Conservation (phyloP, 2,888 invertebrate genomes). For the Spicauda simplicius region DNA sequence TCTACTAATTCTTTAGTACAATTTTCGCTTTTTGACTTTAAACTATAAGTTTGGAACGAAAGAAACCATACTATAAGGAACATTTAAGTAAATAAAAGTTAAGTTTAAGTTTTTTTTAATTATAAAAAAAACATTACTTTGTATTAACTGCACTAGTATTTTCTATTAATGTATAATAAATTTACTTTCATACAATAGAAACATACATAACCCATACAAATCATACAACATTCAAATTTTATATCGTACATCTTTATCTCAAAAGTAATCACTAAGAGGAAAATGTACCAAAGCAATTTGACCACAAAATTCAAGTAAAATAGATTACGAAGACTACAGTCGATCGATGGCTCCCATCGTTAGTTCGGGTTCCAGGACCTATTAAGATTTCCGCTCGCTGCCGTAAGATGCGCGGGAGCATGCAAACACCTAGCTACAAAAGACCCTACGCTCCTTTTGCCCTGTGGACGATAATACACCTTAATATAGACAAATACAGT, state of each 20-base stretch:
- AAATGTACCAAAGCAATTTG: constrained; percentile 17
- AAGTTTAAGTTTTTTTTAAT: too few species aligned
- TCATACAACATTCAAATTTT: too few species aligned
- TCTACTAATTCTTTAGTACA: too few species aligned
- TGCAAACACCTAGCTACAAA: constrained; percentile 47
- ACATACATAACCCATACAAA: too few species aligned
- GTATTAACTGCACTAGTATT: too few species aligned
- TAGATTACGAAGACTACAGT: constrained; percentile 56
- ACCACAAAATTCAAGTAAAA: constrained; percentile 38
- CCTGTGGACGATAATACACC: constrained; percentile 44
- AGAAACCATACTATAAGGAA: too few species aligned
- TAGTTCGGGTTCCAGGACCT: constrained; percentile 80
- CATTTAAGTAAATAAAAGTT: too few species aligned
- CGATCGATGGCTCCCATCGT: constrained; percentile 80
- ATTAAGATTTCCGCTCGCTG: constrained; percentile 83
- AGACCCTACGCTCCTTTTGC: constrained; percentile 44
- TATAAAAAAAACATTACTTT: too few species aligned
- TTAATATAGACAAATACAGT: constrained; percentile 30
- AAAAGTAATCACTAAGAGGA: constrained; percentile 10
- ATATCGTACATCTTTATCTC: neutral
- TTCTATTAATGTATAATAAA: too few species aligned
- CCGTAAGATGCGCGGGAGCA: constrained; percentile 76
- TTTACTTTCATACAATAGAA: too few species aligned
- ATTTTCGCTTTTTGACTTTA: too few species aligned
- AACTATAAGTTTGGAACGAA: too few species aligned